phyloP scores from a whole-genome alignment of 2,797 vertebrate genomes.

The Pitangus sulphuratus region DNA sequence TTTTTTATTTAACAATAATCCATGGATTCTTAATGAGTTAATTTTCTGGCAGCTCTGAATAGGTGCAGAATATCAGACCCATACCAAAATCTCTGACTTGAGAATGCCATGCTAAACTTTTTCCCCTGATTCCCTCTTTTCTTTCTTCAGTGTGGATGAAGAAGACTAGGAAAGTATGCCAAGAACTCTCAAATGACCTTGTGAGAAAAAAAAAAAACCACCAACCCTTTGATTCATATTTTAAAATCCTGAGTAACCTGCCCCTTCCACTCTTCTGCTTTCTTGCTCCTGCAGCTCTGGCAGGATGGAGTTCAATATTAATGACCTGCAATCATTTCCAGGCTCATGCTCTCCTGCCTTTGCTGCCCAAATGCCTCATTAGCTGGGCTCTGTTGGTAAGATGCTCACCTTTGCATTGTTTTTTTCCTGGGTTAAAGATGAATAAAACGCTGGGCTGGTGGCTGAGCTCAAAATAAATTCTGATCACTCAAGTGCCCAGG shows the following conservation, averaged over 20 bases:
- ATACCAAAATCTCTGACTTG: slow-evolving; percentile 14
- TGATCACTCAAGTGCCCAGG: not conserved
- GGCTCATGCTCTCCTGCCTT: not conserved
- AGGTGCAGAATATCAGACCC: not conserved
- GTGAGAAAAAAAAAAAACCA: not conserved
- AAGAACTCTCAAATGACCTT: slow-evolving; percentile 43
- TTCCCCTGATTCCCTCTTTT: not conserved
- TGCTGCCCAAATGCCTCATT: not conserved
- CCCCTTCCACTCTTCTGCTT: not conserved
- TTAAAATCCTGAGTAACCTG: slow-evolving; percentile 35
- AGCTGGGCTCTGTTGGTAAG: not conserved
- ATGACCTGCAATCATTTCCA: slow-evolving; percentile 10
- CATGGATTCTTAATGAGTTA: not conserved
- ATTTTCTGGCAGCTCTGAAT: not conserved
- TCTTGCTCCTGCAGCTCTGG: not conserved
- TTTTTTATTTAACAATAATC: not conserved
- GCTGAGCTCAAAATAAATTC: not conserved
- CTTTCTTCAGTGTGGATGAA: not conserved
- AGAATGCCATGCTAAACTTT: not conserved
- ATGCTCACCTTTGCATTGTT: not conserved
- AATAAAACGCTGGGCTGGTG: not conserved
- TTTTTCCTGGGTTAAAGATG: not conserved
- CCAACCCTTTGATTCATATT: slow-evolving; percentile 52
- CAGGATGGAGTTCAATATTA: slow-evolving; percentile 40
- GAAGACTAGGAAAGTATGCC: not conserved